phyloP scores from a whole-genome alignment of 2,113 vertebrate species.

The Xerus inauris region DNA sequence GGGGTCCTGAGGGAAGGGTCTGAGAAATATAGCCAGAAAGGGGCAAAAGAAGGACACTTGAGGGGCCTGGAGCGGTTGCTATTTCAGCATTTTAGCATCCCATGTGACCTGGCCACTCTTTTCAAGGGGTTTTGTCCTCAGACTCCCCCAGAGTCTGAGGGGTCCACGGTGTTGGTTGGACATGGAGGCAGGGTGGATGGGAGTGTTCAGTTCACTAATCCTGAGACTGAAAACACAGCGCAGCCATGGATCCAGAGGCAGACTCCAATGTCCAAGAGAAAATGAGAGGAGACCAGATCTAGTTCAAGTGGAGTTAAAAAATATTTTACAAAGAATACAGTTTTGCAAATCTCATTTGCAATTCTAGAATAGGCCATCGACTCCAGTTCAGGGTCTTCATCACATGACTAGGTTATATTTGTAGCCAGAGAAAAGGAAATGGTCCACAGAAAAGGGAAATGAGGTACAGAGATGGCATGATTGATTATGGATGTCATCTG shows the following conservation, averaged over 20 bases:
- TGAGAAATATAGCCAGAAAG: neutral
- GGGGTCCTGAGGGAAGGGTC: neutral
- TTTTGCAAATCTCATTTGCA: neutral
- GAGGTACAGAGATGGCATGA: neutral
- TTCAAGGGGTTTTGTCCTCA: neutral
- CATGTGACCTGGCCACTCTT: neutral
- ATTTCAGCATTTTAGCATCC: neutral
- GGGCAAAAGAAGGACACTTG: neutral
- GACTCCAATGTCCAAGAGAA: neutral
- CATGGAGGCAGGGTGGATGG: neutral
- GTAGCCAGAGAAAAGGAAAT: neutral
- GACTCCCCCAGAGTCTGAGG: neutral
- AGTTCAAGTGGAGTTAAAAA: neutral
- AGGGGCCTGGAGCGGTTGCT: neutral
- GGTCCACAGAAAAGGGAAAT: neutral
- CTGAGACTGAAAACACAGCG: neutral
- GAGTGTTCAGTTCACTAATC: neutral
- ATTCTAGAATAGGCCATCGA: neutral
- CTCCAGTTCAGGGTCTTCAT: neutral
- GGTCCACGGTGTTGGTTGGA: neutral
- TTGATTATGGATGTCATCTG: too few species aligned
- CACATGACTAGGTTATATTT: neutral
- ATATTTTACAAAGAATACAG: neutral
- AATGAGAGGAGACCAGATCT: neutral
- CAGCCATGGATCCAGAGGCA: neutral